Conservation (phyloP, 2,888 invertebrate species). For the Omphaloscelis lunosa region DNA sequence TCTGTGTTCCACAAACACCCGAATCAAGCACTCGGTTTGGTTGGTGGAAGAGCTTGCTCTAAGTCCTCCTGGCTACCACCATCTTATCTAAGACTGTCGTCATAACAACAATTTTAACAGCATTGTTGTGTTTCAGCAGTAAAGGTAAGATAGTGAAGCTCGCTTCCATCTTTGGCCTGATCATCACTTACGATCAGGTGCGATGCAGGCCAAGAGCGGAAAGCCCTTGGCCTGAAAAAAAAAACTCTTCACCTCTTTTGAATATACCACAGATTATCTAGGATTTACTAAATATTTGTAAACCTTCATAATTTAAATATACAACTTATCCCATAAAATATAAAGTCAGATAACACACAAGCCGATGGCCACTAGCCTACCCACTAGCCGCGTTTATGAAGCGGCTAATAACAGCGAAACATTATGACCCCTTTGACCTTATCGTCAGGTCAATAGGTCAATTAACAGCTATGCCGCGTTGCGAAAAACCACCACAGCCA, state of each 20-base stretch:
- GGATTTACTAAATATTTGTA: background rate
- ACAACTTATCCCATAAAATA: background rate
- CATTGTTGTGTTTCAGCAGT: no score
- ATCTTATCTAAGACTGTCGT: no score
- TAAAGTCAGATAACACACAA: constrained; percentile 6
- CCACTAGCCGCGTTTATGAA: constrained; percentile 25
- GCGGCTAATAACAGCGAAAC: constrained; percentile 44
- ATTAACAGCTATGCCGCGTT: constrained; percentile 52
- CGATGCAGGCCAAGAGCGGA: no score
- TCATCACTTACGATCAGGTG: no score
- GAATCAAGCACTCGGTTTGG: no score
- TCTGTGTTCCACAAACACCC: background rate
- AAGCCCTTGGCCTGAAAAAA: no score
- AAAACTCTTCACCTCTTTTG: background rate
- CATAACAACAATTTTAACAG: no score
- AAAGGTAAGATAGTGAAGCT: no score
- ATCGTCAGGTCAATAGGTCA: constrained; percentile 59
- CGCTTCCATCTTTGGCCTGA: no score
- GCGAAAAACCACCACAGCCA: constrained; percentile 39
- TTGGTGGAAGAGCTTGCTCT: no score
- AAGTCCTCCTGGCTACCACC: no score
- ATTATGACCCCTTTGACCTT: constrained; percentile 47
- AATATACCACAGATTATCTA: background rate
- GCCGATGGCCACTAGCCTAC: background rate
- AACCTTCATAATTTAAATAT: background rate